Evolutionary conservation across 2,113 vertebrate species (phyloP).

Genomic region (Eulemur macaco): DNA sequence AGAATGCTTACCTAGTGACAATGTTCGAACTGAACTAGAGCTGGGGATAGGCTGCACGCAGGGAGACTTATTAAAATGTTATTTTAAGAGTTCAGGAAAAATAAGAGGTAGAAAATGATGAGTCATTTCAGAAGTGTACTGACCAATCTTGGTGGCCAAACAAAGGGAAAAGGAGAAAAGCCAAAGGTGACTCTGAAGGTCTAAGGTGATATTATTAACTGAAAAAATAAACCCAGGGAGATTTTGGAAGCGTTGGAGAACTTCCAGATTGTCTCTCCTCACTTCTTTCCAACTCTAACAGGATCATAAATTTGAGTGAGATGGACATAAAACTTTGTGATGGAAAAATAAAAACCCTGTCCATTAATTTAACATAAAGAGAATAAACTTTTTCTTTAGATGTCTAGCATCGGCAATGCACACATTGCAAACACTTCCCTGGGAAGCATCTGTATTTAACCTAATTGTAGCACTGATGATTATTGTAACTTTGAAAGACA

Average conservation of each 20-base stretch:
- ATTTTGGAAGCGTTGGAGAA: not conserved
- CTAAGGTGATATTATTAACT: constrained; percentile 23
- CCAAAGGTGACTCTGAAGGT: not conserved
- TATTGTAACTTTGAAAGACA: constrained; percentile 28
- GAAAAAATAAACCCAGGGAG: not conserved
- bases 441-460: not conserved
- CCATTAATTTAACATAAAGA: constrained; percentile 23
- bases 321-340: not conserved
- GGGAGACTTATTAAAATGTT: not conserved
- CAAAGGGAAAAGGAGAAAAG: not conserved
- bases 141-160: not conserved
- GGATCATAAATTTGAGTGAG: not conserved
- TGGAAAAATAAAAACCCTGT: not conserved
- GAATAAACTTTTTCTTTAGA: not conserved
- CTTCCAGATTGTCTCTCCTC: not conserved
- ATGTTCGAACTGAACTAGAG: not conserved
- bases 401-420: rapidly evolving
- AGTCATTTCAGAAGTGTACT: not conserved
- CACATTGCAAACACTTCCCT: not conserved
- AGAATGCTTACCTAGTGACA: not conserved
- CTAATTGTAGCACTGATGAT: constrained; percentile 46
- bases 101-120: constrained; percentile 35
- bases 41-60: not conserved
- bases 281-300: not conserved
- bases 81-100: not conserved